A percentile compares a stretch with the other conserved stretches of the same genome.
phyloP scores from a whole-genome alignment of 2,797 vertebrate genomes.

The Parambassis ranga region DNA sequence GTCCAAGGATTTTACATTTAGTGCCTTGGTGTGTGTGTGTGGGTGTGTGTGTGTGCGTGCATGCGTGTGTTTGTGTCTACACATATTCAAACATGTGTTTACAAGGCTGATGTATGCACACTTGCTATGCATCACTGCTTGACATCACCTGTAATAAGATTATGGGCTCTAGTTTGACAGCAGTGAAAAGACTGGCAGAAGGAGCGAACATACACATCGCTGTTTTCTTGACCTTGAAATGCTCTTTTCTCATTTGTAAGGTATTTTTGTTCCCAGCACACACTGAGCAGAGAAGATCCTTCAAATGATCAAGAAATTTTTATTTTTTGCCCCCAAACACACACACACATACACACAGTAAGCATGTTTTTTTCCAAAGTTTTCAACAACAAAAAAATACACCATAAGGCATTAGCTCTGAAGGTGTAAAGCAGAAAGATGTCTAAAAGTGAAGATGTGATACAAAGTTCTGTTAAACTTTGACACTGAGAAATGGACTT shows the following conservation, averaged over 20 bases:
- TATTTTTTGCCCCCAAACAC: background rate
- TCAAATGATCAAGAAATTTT: background rate
- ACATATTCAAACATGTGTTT: conserved; percentile 18
- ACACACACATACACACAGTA: too few species aligned
- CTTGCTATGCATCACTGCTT: conserved; percentile 36
- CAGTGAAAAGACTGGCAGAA: background rate
- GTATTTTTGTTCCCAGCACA: background rate
- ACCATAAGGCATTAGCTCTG: background rate
- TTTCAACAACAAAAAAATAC: background rate
- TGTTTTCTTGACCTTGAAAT: conserved; percentile 23
- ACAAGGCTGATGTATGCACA: conserved; percentile 24
- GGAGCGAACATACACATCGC: background rate
- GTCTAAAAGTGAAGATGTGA: background rate
- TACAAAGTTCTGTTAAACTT: background rate
- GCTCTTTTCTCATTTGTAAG: background rate
- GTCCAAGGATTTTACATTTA: background rate
- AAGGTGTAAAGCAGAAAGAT: background rate
- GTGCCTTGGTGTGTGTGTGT: background rate
- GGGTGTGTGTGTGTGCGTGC: background rate
- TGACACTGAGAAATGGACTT: background rate
- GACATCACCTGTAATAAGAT: conserved; percentile 47
- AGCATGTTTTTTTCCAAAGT: background rate
- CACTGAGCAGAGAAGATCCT: background rate
- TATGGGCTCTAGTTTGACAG: conserved; percentile 14
- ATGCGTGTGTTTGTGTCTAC: background rate